A percentile compares a stretch with the other conserved stretches of the same genome.
Conservation (phyloP, 2,888 invertebrate genomes). For the Lathronympha strigana region DNA sequence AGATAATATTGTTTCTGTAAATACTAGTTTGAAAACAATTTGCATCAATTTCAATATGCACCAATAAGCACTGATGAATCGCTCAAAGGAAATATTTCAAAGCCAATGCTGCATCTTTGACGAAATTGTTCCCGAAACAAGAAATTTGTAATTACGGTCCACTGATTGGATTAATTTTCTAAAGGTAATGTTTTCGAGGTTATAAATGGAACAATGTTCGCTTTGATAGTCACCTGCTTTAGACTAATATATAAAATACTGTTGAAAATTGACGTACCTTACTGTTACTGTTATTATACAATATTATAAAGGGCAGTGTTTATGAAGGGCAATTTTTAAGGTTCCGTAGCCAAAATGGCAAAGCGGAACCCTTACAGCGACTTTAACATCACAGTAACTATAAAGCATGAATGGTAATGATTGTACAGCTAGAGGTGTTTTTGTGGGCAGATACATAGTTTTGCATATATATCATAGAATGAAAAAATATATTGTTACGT, state of each 20-base stretch:
- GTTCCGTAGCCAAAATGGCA: no score
- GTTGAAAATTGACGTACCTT: not conserved
- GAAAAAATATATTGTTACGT: no score
- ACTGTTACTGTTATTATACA: no score
- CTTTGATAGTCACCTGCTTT: slow-evolving; percentile 16
- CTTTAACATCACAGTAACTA: no score
- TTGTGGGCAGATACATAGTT: no score
- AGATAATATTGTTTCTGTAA: not conserved
- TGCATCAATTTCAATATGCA: slow-evolving; percentile 11
- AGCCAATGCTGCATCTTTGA: slow-evolving; percentile 38
- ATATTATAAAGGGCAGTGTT: no score
- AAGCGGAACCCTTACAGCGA: no score
- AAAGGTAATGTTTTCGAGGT: slow-evolving; percentile 17
- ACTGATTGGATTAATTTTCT: slow-evolving; percentile 38
- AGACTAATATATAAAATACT: not conserved
- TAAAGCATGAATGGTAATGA: no score
- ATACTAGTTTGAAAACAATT: slow-evolving; percentile 9
- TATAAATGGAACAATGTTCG: not conserved
- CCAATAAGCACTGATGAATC: slow-evolving; percentile 31
- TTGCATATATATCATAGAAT: no score
- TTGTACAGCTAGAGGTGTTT: no score
- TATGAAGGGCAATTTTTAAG: no score
- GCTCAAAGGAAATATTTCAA: slow-evolving; percentile 40
- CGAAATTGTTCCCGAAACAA: slow-evolving; percentile 31
- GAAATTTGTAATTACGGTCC: slow-evolving; percentile 33